Percentiles rank a stretch among this genome's conserved stretches.
Evolutionary conservation across 2,797 vertebrate genomes (phyloP).

Genomic region (Rhinatrema bivittatum): DNA sequence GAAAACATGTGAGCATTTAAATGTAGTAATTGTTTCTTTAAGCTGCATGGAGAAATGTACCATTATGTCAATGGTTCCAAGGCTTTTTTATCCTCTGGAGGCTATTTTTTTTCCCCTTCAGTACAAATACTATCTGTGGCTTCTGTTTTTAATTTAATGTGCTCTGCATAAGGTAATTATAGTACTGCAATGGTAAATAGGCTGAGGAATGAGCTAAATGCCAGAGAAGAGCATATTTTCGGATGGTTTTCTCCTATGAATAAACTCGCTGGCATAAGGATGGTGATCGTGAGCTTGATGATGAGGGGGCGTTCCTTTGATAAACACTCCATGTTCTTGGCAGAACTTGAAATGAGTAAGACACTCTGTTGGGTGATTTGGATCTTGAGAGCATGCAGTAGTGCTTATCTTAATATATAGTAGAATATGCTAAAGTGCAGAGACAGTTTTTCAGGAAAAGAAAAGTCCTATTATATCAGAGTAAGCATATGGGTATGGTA

Average conservation of each 20-base stretch:
- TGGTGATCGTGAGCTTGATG: slow-evolving; percentile 37
- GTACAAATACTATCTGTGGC: slow-evolving; percentile 26
- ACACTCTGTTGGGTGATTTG: slow-evolving; percentile 43
- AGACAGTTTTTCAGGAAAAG: too few species aligned
- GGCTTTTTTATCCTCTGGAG: too few species aligned
- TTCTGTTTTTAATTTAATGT: slow-evolving; percentile 56
- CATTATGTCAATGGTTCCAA: too few species aligned
- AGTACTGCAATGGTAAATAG: slow-evolving; percentile 43
- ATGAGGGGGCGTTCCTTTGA: slow-evolving; percentile 42
- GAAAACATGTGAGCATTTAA: too few species aligned
- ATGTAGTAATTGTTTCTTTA: too few species aligned
- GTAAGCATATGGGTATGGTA: too few species aligned
- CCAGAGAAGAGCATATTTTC: slow-evolving; percentile 32
- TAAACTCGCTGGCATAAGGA: slow-evolving; percentile 39
- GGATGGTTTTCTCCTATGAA: slow-evolving; percentile 43
- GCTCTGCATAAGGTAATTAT: slow-evolving; percentile 40
- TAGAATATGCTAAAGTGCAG: too few species aligned
- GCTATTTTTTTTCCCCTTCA: too few species aligned
- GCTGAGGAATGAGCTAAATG: slow-evolving; percentile 30
- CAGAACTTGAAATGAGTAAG: slow-evolving; percentile 49
- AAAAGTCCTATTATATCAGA: too few species aligned
- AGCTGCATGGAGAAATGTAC: too few species aligned
- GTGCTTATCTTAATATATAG: slow-evolving; percentile 21
- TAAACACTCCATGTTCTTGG: slow-evolving; percentile 42
- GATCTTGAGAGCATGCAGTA: slow-evolving; percentile 42